These are phyloP conservation scores for Micromys minutus DNA, from an alignment of 2,113 vertebrate species.

Conservation along the genomic window DNA sequence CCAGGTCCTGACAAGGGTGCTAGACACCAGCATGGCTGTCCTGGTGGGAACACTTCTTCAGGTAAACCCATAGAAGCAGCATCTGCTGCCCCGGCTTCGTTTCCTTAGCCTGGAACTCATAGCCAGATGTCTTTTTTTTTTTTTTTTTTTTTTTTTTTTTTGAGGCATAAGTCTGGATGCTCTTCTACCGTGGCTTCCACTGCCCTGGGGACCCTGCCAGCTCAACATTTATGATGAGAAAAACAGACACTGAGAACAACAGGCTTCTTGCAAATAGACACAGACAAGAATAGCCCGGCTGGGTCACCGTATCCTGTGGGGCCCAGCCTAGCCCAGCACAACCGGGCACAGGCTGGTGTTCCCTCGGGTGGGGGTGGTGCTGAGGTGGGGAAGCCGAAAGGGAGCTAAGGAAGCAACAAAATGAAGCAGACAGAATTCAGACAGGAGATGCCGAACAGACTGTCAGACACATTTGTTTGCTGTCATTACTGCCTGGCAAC, in stretches of 20 bases:
- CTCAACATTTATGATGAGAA: conserved; percentile 62
- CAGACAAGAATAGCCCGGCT: conserved; percentile 63
- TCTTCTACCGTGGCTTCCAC: conserved; percentile 29
- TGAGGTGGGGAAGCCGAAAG: conserved; percentile 58
- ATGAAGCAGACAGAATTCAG: conserved; percentile 59
- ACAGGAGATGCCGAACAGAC: conserved; percentile 68
- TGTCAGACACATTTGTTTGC: conserved; percentile 72
- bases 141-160: not conserved
- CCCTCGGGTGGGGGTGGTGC: conserved; percentile 71
- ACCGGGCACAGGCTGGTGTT: conserved; percentile 38
- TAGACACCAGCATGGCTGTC: not conserved
- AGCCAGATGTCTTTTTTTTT: not conserved
- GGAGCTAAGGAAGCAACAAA: conserved; percentile 73
- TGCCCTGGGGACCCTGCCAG: conserved; percentile 59
- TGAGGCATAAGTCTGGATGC: conserved; percentile 39
- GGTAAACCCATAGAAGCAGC: not conserved
- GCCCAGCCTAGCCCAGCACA: conserved; percentile 48
- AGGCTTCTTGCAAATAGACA: conserved; percentile 68
- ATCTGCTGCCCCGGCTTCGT: not conserved
- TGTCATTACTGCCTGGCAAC: conserved; percentile 77
- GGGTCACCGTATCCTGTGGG: conserved; percentile 47
- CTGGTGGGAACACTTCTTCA: not conserved
- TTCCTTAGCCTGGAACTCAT: not conserved
- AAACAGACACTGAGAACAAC: conserved; percentile 71
- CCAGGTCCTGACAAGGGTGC: not conserved